phyloP scores from a whole-genome alignment of 2,797 vertebrate species.

The Pelobates cultripes region DNA sequence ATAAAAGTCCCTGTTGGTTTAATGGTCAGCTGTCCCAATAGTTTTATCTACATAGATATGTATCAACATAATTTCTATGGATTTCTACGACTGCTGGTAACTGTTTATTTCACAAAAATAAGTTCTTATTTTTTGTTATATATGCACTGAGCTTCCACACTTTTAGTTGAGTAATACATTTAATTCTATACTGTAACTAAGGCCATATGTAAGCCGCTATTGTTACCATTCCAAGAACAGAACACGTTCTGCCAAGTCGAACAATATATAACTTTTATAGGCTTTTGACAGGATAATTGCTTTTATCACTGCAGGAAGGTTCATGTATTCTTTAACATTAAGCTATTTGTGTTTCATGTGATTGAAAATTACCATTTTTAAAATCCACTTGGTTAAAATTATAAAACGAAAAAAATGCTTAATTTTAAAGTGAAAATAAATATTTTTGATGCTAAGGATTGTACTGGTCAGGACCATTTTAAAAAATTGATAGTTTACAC shows the following conservation, averaged over 20 bases:
- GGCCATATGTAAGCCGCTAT: not conserved
- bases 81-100: too few relatives aligned
- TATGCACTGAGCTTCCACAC: too few relatives aligned
- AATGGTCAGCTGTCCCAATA: too few relatives aligned
- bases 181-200: not conserved
- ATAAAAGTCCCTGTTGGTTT: too few relatives aligned
- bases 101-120: too few relatives aligned
- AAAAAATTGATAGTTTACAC: not conserved
- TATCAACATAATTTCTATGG: too few relatives aligned
- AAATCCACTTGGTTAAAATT: conserved; percentile 1
- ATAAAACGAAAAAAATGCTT: conserved; percentile 1
- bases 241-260: not conserved
- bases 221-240: not conserved
- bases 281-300: conserved; percentile 17
- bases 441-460: not conserved
- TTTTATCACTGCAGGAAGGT: conserved; percentile 9
- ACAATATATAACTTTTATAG: not conserved
- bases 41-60: too few relatives aligned
- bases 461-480: not conserved
- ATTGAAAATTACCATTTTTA: not conserved
- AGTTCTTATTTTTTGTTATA: too few relatives aligned
- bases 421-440: not conserved
- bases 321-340: not conserved
- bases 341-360: not conserved
- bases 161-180: not conserved